Conservation (phyloP, 2,797 vertebrate genomes). For the Hippopotamyrus pictus region DNA sequence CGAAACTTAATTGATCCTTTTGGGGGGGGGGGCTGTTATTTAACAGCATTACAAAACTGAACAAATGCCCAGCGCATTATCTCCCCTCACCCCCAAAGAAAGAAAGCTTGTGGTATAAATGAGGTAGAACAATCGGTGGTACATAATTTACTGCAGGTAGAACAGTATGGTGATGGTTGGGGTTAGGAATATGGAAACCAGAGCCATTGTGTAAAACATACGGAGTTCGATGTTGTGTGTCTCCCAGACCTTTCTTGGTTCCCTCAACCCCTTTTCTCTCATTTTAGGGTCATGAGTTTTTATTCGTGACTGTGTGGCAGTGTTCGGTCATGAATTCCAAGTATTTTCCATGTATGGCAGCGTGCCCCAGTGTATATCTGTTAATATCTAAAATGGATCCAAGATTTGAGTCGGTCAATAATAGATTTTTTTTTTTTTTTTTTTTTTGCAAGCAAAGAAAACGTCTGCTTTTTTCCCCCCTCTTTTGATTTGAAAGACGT, state of each 20-base stretch:
- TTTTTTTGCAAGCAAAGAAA: not conserved
- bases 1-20: not conserved
- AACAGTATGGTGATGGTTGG: not conserved
- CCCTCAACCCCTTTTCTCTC: not conserved
- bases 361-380: not conserved
- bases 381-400: not conserved
- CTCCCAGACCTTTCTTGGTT: not conserved
- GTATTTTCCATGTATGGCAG: not conserved
- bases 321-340: not conserved
- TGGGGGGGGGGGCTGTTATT: not conserved
- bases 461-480: not conserved
- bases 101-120: not conserved
- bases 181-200: not conserved
- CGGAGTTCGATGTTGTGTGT: not conserved
- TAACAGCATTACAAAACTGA: not conserved
- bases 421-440: not conserved
- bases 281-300: not conserved
- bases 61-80: not conserved
- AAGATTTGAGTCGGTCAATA: not conserved
- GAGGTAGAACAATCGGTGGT: not conserved
- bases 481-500: conserved; percentile 23
- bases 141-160: not conserved
- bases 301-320: not conserved
- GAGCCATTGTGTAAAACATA: not conserved
- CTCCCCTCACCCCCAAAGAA: not conserved